These are phyloP conservation scores for Atlantisia rogersi DNA, from an alignment of 2,113 vertebrate species.

Conservation along the genomic window DNA sequence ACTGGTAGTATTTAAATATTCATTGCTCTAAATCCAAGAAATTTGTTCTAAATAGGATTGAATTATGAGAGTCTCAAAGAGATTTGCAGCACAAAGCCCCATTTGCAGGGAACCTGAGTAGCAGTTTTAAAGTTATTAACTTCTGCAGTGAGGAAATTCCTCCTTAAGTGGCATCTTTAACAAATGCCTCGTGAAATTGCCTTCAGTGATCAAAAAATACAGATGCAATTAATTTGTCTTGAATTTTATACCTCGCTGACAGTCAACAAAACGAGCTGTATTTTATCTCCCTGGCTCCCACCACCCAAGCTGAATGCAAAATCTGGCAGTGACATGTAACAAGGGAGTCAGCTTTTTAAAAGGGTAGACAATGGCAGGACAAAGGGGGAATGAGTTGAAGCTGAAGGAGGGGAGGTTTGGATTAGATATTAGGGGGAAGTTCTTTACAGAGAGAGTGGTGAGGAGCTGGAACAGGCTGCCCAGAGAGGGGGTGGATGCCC, in stretches of 20 bases:
- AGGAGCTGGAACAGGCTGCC: too few species aligned
- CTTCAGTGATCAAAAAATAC: neutral
- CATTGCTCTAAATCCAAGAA: slow-evolving; percentile 46
- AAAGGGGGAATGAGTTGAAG: too few species aligned
- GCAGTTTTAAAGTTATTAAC: slow-evolving; percentile 50
- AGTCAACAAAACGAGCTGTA: neutral
- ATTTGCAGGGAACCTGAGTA: neutral
- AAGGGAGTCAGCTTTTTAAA: neutral
- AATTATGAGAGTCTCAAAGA: slow-evolving; percentile 41
- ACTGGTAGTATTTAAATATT: slow-evolving; percentile 51
- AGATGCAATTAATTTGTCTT: slow-evolving; percentile 2
- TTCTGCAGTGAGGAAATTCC: slow-evolving; percentile 1
- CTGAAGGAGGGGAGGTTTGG: too few species aligned
- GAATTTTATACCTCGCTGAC: neutral
- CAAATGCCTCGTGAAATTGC: neutral
- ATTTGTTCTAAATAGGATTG: slow-evolving; percentile 65
- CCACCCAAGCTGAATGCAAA: neutral
- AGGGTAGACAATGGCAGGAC: too few species aligned
- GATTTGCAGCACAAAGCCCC: slow-evolving; percentile 50
- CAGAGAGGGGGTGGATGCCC: too few species aligned
- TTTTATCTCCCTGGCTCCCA: slow-evolving; percentile 7
- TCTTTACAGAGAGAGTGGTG: too few species aligned
- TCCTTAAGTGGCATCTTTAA: slow-evolving; percentile 16
- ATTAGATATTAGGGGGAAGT: too few species aligned
- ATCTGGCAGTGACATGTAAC: neutral